Evolutionary conservation across 2,797 vertebrate species (phyloP), one percentile per base, ranked within the genome.

Genomic region (Typhlichthys eigenmanni): DNA sequence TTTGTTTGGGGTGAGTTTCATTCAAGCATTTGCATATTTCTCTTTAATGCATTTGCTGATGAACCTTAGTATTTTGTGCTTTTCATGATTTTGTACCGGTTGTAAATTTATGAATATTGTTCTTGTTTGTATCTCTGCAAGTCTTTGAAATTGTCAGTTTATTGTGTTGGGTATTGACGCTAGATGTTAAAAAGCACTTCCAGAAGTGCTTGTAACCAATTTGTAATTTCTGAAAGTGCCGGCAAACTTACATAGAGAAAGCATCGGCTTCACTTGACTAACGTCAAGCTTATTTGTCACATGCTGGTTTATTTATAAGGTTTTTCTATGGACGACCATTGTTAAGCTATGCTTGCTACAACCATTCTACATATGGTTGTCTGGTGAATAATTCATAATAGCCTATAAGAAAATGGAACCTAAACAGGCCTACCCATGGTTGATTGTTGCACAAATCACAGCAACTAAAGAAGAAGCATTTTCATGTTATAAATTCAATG

Each of bases 271-370:
- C 58, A 43, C 65, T 59, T 60, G 51, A 66, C 50, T 66, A 55
- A 76, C 16, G 51, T 76, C 54, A 62, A 50, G 59, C 70, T 75
- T 84, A 74, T 88, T 85, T 88, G 85, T 82, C 54, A 62, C 48
- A 73, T 57, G 48, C 54, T 87, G 48, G 54, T 82, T 86, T 78
- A 88, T 85, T 82, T 61, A 87, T 77, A 79, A 81, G 71, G 55
- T 66, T 60, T 81, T 83, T 85, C 70, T 74, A 78, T 69, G 71
- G 58, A 10, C 69, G 60, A 70, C 61, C 65, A 47, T 51, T 60
- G 52, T 43, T 54, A 68, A 17, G 57, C 66, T 29, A 29, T 29
- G 24, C 69, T 81, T 78, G 71, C 71, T 68, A 81, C 4, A 52
- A 72, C 62, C 45, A 19, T 60, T 59, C 60, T 69, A 56, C 62